Percentiles rank a stretch among this genome's conserved stretches.
phyloP scores from a whole-genome alignment of 2,888 invertebrate genomes.

The Mimas tiliae region DNA sequence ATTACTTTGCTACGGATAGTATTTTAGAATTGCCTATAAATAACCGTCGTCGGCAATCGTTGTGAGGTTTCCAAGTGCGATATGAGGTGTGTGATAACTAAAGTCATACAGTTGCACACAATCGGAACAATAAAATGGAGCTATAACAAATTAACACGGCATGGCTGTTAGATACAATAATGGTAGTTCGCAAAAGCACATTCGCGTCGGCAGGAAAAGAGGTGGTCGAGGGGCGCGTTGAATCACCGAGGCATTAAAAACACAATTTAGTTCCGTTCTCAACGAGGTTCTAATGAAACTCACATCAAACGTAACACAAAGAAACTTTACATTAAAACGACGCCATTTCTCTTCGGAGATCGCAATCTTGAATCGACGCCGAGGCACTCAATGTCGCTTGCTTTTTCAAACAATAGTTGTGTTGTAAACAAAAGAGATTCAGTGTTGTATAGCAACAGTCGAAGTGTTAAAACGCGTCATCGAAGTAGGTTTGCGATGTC shows the following conservation, averaged over 20 bases:
- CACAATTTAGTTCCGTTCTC: slow-evolving; percentile 29
- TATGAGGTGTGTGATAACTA: slow-evolving; percentile 6
- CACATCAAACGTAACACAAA: slow-evolving; percentile 28
- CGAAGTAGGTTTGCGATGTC: slow-evolving; percentile 24
- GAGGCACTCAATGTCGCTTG: slow-evolving; percentile 25
- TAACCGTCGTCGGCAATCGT: slow-evolving; percentile 13
- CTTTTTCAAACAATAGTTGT: slow-evolving; percentile 25
- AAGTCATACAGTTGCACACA: slow-evolving; percentile 9
- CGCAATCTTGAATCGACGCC: slow-evolving; percentile 33
- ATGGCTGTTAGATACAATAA: slow-evolving; percentile 39
- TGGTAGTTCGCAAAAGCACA: slow-evolving; percentile 55
- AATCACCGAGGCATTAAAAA: slow-evolving; percentile 33
- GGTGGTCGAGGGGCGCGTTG: slow-evolving; percentile 30
- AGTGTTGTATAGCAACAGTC: slow-evolving; percentile 4
- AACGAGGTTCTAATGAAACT: slow-evolving; percentile 24
- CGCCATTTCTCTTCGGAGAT: slow-evolving; percentile 29
- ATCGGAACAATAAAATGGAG: slow-evolving; percentile 11
- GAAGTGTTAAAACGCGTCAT: slow-evolving; percentile 24
- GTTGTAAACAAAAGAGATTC: slow-evolving; percentile 23
- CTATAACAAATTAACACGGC: slow-evolving; percentile 37
- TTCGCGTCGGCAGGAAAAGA: slow-evolving; percentile 56
- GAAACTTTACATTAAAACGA: slow-evolving; percentile 19
- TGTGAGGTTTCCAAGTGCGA: slow-evolving; percentile 12
- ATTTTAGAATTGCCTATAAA: neutral
- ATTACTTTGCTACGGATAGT: neutral